Evolutionary conservation across 1,140 invertebrate species (phyloP).

Genomic region (Proctacanthus coquilletti): DNA sequence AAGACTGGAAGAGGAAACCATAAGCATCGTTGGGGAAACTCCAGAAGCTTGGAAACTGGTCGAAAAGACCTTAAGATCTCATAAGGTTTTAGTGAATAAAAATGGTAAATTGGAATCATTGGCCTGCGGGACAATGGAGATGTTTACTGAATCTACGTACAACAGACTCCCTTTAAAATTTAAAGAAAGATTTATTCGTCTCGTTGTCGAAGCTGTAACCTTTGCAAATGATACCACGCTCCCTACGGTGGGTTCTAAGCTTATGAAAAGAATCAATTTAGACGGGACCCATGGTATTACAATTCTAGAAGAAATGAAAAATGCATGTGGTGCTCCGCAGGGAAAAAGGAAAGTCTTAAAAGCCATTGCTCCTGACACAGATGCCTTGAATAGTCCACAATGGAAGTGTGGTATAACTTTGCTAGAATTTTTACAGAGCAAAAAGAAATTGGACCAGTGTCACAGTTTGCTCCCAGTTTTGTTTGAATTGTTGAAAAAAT

Average conservation of each 20-base stretch:
- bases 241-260: slow-evolving; percentile 39
- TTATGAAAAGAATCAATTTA: slow-evolving; percentile 52
- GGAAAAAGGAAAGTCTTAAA: too few relatives aligned
- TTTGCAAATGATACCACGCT: slow-evolving; percentile 39
- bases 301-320: slow-evolving; percentile 42
- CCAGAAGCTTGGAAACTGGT: slow-evolving; percentile 18
- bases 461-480: slow-evolving; percentile 50
- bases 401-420: slow-evolving; percentile 68
- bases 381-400: slow-evolving; percentile 40
- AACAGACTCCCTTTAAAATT: slow-evolving; percentile 30
- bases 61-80: slow-evolving; percentile 11
- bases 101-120: slow-evolving; percentile 17
- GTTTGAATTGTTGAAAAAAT: slow-evolving; percentile 67
- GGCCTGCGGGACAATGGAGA: slow-evolving; percentile 17
- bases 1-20: slow-evolving; percentile 13
- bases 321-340: slow-evolving; percentile 17
- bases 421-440: slow-evolving; percentile 70
- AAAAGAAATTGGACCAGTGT: slow-evolving; percentile 51
- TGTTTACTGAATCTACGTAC: slow-evolving; percentile 39
- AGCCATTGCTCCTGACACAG: slow-evolving; percentile 33
- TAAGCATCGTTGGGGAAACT: slow-evolving; percentile 8
- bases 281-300: slow-evolving; percentile 44
- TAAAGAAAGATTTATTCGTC: slow-evolving; percentile 27
- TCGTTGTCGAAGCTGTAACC: slow-evolving; percentile 34
- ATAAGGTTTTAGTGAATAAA: slow-evolving; percentile 14